Base-by-base conservation (phyloP, 2,797 vertebrate genomes). In the Margarornis squamiger region DNA sequence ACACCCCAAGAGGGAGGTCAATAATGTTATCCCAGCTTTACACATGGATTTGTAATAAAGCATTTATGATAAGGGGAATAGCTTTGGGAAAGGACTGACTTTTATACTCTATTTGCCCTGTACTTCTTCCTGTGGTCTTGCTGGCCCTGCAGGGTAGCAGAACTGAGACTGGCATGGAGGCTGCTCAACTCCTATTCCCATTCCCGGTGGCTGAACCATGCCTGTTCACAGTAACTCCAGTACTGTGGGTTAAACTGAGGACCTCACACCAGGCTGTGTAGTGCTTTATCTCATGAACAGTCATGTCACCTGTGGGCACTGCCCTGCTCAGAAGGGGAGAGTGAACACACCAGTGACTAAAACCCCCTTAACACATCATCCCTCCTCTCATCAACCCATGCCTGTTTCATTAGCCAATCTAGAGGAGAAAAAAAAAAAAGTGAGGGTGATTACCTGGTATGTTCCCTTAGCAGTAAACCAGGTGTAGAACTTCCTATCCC, bases 321-420 rank as follows among this genome's bases (percentile, higher is more conserved):
- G 41, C 22, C 43, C 38, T 62, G 30, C 41, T 49, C 55, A 23
- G 57, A 29, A 49, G 4, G 10, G 19, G 14, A 65, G 15, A 36
- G 26, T 8, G 18, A 85, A 24, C 39, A 45, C 73, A 38, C 4
- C 4, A 1, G 26, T 32, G 41, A 45, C 57, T 51, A 76, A 65
- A 79, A 17, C 2, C 17, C 29, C 30, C 19, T 48, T 45, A 46
- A 45, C 0, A 0, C 27, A 54, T 30, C 2, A 0, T 55, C 51
- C n/a, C 11, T 70, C 30, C 26, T 79, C 46, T 78, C 0, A 0
- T 30, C 51, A 65, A 8, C 10, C 51, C n/a, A 14, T 16, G 12
- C 9, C n/a, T 79, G 39, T 4, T 74, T 71, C 71, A 61, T 43
- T 52, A 82, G 4, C 7, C 51, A 27, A 7, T n/a, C 34, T 36